These are phyloP conservation scores for Trigoniulus corallinus DNA, from an alignment of 1,140 invertebrate species.

Conservation along the genomic window DNA sequence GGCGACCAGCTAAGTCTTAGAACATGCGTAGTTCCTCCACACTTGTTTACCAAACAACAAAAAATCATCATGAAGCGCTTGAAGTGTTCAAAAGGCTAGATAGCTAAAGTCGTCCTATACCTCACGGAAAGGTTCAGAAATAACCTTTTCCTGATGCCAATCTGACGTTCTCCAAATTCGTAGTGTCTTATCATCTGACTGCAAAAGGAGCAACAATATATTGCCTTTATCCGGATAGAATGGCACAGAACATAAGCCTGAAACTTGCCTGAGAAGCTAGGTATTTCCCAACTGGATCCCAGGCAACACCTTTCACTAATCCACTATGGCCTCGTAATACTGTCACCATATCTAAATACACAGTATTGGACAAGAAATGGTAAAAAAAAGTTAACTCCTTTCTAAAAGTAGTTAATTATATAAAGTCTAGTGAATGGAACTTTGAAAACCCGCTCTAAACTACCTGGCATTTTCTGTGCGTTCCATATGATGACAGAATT, in stretches of 20 bases:
- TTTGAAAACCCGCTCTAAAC: constrained; percentile 22
- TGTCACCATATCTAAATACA: constrained; percentile 28
- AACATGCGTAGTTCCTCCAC: constrained; percentile 85
- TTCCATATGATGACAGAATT: constrained; percentile 95
- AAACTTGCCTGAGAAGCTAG: constrained; percentile 71
- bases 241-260: not conserved
- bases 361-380: constrained; percentile 19
- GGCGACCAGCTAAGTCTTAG: constrained; percentile 89
- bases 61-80: not conserved
- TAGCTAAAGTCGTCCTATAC: constrained; percentile 23
- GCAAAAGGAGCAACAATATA: constrained; percentile 7
- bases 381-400: constrained; percentile 1
- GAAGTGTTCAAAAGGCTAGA: not conserved
- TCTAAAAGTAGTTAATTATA: constrained; percentile 1
- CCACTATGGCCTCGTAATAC: constrained; percentile 73
- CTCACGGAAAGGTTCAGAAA: constrained; percentile 83
- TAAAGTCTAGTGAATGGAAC: too few species aligned
- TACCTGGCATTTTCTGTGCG: constrained; percentile 70
- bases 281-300: constrained; percentile 96
- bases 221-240: not conserved
- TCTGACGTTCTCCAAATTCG: constrained; percentile 86
- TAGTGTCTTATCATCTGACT: constrained; percentile 85
- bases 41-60: constrained; percentile 34
- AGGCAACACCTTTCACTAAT: constrained; percentile 91
- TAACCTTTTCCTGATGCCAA: constrained; percentile 69